Evolutionary conservation across 2,113 vertebrate genomes (phyloP).

Genomic region (Alethe castanea): DNA sequence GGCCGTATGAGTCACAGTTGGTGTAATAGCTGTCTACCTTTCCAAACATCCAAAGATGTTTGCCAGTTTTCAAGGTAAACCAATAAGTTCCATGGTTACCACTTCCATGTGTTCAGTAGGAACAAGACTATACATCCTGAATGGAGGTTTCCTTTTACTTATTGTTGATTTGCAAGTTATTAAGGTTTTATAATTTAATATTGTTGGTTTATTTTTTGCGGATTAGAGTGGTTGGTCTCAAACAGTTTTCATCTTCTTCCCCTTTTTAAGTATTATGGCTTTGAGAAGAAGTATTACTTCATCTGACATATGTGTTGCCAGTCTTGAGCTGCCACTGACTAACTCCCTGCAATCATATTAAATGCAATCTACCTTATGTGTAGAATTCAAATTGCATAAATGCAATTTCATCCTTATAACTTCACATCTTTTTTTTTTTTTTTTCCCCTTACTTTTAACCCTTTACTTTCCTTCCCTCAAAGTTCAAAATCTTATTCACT

Average conservation of each 20-base stretch:
- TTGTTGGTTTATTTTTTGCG: neutral
- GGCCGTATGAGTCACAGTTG: neutral
- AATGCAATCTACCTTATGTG: neutral
- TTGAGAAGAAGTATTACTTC: neutral
- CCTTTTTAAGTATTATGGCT: neutral
- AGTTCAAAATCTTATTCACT: neutral
- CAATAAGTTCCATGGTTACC: neutral
- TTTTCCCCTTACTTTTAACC: neutral
- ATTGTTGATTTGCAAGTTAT: neutral
- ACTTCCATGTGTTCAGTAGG: neutral
- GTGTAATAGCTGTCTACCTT: neutral
- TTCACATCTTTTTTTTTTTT: neutral
- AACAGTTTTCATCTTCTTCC: neutral
- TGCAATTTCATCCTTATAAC: neutral
- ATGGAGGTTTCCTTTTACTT: neutral
- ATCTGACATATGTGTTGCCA: neutral
- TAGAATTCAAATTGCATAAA: neutral
- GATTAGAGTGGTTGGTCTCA: neutral
- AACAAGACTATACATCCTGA: neutral
- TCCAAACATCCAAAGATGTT: neutral
- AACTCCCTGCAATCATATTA: neutral
- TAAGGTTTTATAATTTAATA: neutral
- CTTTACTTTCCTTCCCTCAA: neutral
- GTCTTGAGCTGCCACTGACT: neutral
- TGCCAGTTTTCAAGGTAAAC: neutral